Evolutionary conservation across 2,113 vertebrate species (phyloP).

Genomic region (Rhabdomys dilectus): DNA sequence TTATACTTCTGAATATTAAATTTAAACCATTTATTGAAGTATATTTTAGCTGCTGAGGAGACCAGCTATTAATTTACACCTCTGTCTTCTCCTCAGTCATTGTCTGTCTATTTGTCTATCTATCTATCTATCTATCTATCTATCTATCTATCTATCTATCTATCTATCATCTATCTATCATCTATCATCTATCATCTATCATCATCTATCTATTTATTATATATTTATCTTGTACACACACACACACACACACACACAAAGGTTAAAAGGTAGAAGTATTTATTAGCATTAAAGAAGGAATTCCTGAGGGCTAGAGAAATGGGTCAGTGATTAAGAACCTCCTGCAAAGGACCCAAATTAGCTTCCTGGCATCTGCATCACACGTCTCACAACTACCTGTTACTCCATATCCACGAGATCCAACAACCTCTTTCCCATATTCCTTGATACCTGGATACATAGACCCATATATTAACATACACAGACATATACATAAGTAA

Average conservation of each 20-base stretch:
- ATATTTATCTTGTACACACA: too few species aligned
- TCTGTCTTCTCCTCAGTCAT: background rate
- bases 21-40: background rate
- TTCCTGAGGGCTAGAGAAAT: background rate
- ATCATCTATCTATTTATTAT: too few species aligned
- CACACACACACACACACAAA: background rate
- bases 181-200: background rate
- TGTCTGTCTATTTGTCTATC: background rate
- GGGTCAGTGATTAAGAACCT: background rate
- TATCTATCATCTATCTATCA: background rate
- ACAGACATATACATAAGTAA: background rate
- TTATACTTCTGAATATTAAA: background rate
- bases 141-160: background rate
- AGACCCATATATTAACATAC: background rate
- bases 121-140: too few species aligned
- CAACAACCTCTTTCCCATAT: background rate
- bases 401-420: background rate
- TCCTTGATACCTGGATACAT: background rate
- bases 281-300: background rate
- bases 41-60: background rate
- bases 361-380: background rate
- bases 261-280: background rate
- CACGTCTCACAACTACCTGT: background rate
- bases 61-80: background rate
- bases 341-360: background rate